phyloP scores from a whole-genome alignment of 2,113 vertebrate genomes.

The Tretioscincus oriximinensis region DNA sequence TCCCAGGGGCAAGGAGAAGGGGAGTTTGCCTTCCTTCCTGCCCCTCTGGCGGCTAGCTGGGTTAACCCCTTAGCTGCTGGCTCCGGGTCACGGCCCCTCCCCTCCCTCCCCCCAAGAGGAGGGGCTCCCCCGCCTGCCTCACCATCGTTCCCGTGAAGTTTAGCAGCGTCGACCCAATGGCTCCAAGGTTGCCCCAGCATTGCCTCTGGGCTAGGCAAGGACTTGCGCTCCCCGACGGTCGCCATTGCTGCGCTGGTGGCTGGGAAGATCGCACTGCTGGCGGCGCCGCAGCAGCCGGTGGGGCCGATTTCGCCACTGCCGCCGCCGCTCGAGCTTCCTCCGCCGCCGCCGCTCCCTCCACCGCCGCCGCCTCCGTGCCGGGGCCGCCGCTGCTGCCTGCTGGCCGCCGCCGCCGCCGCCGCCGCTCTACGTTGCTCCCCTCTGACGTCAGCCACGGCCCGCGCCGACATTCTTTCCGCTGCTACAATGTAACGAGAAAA shows the following conservation, averaged over 20 bases:
- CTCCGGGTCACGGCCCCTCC: slow-evolving; percentile 14
- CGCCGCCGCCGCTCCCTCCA: slow-evolving; percentile 67
- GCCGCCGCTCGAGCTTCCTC: slow-evolving; percentile 71
- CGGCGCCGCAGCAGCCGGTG: slow-evolving; percentile 53
- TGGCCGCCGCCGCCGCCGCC: slow-evolving; percentile 77
- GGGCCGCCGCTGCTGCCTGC: slow-evolving; percentile 78
- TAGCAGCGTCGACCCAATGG: slow-evolving; percentile 92
- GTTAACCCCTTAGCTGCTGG: slow-evolving; percentile 8
- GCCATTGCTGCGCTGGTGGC: slow-evolving; percentile 86
- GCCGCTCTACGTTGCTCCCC: slow-evolving; percentile 92
- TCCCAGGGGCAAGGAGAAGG: not conserved
- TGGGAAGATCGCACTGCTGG: slow-evolving; percentile 19
- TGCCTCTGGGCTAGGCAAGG: slow-evolving; percentile 93
- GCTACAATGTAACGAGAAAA: slow-evolving; percentile 92
- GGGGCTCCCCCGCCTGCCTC: slow-evolving; percentile 60
- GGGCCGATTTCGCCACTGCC: slow-evolving; percentile 58
- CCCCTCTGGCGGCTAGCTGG: slow-evolving; percentile 2
- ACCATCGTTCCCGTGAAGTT: slow-evolving; percentile 94
- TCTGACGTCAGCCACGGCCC: slow-evolving; percentile 97
- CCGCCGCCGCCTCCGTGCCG: slow-evolving; percentile 73
- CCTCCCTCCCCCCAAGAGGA: not conserved
- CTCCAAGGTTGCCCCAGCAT: slow-evolving; percentile 96
- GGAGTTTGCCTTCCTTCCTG: not conserved
- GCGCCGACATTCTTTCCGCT: slow-evolving; percentile 99
- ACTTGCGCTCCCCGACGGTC: slow-evolving; percentile 91